phyloP scores from a whole-genome alignment of 2,113 vertebrate species.

The Azemiops feae region DNA sequence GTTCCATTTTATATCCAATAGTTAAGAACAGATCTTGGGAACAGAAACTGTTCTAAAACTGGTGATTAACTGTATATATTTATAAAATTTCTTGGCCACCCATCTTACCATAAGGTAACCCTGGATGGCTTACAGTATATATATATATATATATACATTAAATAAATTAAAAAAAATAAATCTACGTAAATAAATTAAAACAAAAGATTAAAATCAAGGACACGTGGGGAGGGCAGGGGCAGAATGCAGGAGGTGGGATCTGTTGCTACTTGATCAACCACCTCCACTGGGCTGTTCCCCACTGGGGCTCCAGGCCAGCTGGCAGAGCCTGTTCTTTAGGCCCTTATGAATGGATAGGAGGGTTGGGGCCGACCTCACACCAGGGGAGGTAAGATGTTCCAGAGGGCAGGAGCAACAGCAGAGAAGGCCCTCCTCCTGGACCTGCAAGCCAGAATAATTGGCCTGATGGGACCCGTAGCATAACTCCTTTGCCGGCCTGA shows the following conservation, averaged over 20 bases:
- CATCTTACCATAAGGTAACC: neutral
- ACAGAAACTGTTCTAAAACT: neutral
- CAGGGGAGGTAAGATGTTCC: too few species aligned
- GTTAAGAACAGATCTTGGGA: neutral
- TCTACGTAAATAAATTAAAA: neutral
- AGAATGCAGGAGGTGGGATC: neutral
- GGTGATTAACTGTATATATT: too few species aligned
- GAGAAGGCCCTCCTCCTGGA: neutral
- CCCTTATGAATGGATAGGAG: neutral
- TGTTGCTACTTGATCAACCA: neutral
- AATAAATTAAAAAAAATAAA: too few species aligned
- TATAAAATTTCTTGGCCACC: neutral
- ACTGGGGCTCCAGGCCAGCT: neutral
- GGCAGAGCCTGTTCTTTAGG: neutral
- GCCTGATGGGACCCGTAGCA: neutral
- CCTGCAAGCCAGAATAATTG: neutral
- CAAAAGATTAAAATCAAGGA: neutral
- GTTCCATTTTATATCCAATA: neutral
- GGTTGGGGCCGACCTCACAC: neutral
- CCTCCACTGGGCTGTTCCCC: neutral
- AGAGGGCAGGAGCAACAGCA: neutral
- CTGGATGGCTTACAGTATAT: neutral
- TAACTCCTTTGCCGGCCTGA: neutral
- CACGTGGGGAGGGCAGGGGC: neutral
- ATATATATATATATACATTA: too few species aligned